A percentile compares a stretch with the other conserved stretches of the same genome.
Evolutionary conservation across 2,797 vertebrate genomes (phyloP).

Genomic region (Lindbergichthys nudifrons): DNA sequence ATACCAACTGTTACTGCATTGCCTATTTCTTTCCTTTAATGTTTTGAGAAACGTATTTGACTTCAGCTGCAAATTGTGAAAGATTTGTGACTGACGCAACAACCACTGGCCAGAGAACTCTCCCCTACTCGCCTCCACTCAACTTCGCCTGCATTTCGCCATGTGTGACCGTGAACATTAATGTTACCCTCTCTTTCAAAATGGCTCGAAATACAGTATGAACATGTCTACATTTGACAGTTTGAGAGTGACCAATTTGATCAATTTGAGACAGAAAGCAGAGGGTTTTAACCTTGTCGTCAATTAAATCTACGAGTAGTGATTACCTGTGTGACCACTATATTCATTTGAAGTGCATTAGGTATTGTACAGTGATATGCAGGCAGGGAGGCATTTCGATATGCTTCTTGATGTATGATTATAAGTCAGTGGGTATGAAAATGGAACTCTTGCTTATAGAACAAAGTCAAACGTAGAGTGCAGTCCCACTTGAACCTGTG

Average conservation of each 20-base stretch:
- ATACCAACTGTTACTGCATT: too few relatives aligned
- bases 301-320: not conserved
- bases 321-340: not conserved
- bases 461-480: conserved; percentile 21
- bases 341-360: conserved; percentile 3
- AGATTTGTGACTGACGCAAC: too few relatives aligned
- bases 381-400: not conserved
- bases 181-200: not conserved
- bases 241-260: not conserved
- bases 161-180: not conserved
- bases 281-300: not conserved
- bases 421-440: conserved; percentile 28
- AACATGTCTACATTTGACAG: not conserved
- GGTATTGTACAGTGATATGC: conserved; percentile 17
- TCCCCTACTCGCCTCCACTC: too few relatives aligned
- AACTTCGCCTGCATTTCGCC: too few relatives aligned
- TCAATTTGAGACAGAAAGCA: not conserved
- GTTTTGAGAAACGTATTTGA: too few relatives aligned
- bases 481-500: conserved; percentile 21
- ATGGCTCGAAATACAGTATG: not conserved
- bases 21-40: too few relatives aligned
- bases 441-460: conserved; percentile 15
- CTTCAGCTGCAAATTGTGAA: too few relatives aligned
- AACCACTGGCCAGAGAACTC: too few relatives aligned
- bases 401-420: conserved; percentile 27